Evolutionary conservation across 2,888 invertebrate species (phyloP).

Genomic region (Antheraea assamensis): DNA sequence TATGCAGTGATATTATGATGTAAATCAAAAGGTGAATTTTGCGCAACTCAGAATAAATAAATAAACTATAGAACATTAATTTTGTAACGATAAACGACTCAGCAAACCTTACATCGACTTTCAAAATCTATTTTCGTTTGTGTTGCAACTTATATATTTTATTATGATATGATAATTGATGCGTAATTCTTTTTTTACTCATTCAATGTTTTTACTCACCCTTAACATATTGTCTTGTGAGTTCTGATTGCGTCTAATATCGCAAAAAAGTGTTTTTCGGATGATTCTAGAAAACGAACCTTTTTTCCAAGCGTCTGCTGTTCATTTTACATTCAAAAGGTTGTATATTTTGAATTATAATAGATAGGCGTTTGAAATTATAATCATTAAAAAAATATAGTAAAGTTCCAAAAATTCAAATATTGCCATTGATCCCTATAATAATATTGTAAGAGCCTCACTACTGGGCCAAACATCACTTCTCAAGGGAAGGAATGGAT

Average conservation of each 20-base stretch:
- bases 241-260: not conserved
- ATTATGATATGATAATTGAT: constrained; percentile 14
- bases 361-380: no score
- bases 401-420: no score
- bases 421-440: no score
- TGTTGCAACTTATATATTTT: constrained; percentile 22
- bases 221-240: not conserved
- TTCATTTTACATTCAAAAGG: no score
- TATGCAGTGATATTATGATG: constrained; percentile 33
- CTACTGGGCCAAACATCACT: no score
- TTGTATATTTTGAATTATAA: no score
- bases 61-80: constrained; percentile 33
- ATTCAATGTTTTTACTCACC: no score
- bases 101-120: constrained; percentile 36
- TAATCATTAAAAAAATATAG: no score
- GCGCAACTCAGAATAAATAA: constrained; percentile 39
- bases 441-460: no score
- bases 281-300: no score
- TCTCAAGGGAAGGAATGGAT: no score
- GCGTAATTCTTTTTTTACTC: not conserved
- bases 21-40: constrained; percentile 33
- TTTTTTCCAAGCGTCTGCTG: no score
- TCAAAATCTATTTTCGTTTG: constrained; percentile 35
- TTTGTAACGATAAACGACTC: constrained; percentile 40
- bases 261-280: not conserved